Percentiles rank a stretch among this genome's conserved stretches.
Evolutionary conservation across 2,888 invertebrate species (phyloP).

Genomic region (Drosophila seclusa): DNA sequence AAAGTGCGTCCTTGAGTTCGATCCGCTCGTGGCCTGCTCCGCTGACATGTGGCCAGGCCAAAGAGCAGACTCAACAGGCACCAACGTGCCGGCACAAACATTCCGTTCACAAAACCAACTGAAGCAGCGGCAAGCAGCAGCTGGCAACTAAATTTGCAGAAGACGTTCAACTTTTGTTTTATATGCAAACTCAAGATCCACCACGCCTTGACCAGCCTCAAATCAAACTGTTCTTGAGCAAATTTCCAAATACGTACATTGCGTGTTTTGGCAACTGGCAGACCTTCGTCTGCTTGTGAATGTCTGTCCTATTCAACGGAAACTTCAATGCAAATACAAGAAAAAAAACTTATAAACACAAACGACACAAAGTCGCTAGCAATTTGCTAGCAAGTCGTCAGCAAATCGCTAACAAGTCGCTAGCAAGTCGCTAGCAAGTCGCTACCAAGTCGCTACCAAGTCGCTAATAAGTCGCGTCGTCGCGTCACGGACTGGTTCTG

Average conservation of each 20-base stretch:
- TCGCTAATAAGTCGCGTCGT: constrained; percentile 22
- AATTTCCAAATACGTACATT: constrained; percentile 59
- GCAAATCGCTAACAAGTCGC: background rate
- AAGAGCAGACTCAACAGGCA: constrained; percentile 41
- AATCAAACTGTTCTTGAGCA: constrained; percentile 57
- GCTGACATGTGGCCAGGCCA: constrained; percentile 39
- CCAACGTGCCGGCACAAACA: constrained; percentile 44
- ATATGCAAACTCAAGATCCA: constrained; percentile 49
- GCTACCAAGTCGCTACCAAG: background rate
- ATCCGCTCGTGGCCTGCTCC: constrained; percentile 20
- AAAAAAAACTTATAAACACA: background rate
- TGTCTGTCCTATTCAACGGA: constrained; percentile 15
- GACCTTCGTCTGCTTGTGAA: constrained; percentile 65
- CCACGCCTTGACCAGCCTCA: constrained; percentile 37
- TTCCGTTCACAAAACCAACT: constrained; percentile 34
- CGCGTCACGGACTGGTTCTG: constrained; percentile 72
- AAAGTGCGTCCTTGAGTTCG: constrained; percentile 64
- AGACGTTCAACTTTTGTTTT: constrained; percentile 48
- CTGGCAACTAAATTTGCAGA: constrained; percentile 53
- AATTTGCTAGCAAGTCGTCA: constrained; percentile 9
- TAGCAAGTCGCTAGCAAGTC: background rate
- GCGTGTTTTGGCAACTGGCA: constrained; percentile 54
- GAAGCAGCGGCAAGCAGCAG: constrained; percentile 15
- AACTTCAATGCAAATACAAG: constrained; percentile 8
- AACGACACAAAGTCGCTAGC: background rate